phyloP scores from a whole-genome alignment of 2,888 invertebrate species.

The Anagyrus pseudococci region DNA sequence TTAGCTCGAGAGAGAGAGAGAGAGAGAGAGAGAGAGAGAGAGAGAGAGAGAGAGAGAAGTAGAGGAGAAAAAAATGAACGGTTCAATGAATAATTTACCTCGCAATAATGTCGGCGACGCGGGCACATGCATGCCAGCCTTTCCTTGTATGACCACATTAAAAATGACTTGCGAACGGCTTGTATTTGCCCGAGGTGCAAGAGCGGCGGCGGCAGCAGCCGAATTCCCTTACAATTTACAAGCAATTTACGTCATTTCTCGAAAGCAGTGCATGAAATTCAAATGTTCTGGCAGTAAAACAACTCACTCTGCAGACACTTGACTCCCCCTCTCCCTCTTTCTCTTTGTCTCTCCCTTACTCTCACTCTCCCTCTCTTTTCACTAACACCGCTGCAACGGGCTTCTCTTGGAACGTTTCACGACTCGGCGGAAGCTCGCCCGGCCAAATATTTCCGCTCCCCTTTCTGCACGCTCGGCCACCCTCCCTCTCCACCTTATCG shows the following conservation, averaged over 20 bases:
- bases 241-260: slow-evolving; percentile 36
- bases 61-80: too few species aligned
- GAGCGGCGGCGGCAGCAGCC: neutral
- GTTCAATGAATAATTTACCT: too few species aligned
- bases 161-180: too few species aligned
- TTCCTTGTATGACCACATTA: too few species aligned
- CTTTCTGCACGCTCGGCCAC: too few species aligned
- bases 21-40: too few species aligned
- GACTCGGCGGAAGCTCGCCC: slow-evolving; percentile 33
- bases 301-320: slow-evolving; percentile 30
- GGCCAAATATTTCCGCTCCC: slow-evolving; percentile 33
- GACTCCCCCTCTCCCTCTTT: slow-evolving; percentile 6
- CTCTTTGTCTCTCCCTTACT: neutral
- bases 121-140: too few species aligned
- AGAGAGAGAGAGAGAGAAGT: too few species aligned
- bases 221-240: slow-evolving; percentile 27
- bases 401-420: slow-evolving; percentile 28
- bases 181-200: too few species aligned
- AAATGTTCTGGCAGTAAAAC: slow-evolving; percentile 36
- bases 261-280: slow-evolving; percentile 39
- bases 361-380: neutral
- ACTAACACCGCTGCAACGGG: slow-evolving; percentile 1
- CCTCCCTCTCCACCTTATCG: too few species aligned
- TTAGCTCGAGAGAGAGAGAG: too few species aligned
- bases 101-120: too few species aligned